Evolutionary conservation across 1,140 invertebrate species (phyloP).

Genomic region (Lepidurus apus): DNA sequence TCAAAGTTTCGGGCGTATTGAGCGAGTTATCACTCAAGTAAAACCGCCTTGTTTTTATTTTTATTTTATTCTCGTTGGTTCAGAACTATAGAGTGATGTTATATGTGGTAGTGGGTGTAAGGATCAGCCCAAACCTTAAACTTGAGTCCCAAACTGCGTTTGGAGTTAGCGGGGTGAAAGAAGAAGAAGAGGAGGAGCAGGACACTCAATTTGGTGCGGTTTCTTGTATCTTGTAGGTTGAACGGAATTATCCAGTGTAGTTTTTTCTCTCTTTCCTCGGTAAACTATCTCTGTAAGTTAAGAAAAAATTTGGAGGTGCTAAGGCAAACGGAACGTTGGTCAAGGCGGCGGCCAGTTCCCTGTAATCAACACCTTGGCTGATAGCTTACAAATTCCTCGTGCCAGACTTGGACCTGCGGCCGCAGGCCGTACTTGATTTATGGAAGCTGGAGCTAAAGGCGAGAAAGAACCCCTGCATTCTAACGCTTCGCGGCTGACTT

Average conservation of each 20-base stretch:
- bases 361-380: slow-evolving; percentile 33
- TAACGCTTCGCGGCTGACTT: slow-evolving; percentile 14
- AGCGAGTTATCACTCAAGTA: neutral
- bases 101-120: neutral
- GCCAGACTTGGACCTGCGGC: slow-evolving; percentile 28
- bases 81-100: neutral
- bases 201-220: neutral
- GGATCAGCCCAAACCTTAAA: neutral
- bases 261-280: neutral
- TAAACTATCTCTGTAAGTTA: neutral
- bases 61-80: neutral
- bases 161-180: neutral
- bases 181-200: neutral
- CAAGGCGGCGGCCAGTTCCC: slow-evolving; percentile 25
- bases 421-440: slow-evolving; percentile 23
- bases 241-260: neutral
- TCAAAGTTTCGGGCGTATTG: neutral
- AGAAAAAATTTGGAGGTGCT: neutral
- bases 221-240: neutral
- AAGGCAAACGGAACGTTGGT: slow-evolving; percentile 12
- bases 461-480: slow-evolving; percentile 17
- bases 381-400: slow-evolving; percentile 33
- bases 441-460: slow-evolving; percentile 20
- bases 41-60: neutral
- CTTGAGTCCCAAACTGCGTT: neutral